A percentile compares a stretch with the other conserved stretches of the same genome.
Evolutionary conservation across 23 tunicate species (phyloP).

Genomic region (Halocynthia roretzi): DNA sequence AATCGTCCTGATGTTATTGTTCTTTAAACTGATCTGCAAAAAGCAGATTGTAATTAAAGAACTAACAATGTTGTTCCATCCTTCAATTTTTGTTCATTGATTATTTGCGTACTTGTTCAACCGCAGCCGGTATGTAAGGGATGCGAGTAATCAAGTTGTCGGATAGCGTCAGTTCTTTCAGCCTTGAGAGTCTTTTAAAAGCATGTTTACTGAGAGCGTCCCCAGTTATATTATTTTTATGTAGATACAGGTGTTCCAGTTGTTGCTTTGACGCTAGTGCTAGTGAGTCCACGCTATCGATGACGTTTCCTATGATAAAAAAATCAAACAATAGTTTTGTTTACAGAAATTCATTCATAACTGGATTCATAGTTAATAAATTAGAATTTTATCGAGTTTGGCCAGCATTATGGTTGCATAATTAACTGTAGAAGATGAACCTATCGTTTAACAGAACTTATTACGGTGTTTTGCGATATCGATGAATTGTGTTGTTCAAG

Average conservation of each 20-base stretch:
- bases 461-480: no score
- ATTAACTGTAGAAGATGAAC: no score
- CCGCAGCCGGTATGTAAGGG: constrained; percentile 36
- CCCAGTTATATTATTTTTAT: constrained; percentile 44
- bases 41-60: not conserved
- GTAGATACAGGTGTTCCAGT: constrained; percentile 51
- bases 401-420: no score
- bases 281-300: constrained; percentile 36
- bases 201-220: constrained; percentile 10
- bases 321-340: not conserved
- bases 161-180: constrained; percentile 58
- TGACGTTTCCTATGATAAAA: constrained; percentile 36
- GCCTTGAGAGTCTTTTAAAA: constrained; percentile 8
- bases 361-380: no score
- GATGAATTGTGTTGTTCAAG: no score
- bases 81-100: not conserved
- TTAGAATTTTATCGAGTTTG: no score
- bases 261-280: constrained; percentile 14
- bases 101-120: constrained; percentile 37
- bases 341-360: no score
- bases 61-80: no score
- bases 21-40: constrained; percentile 42
- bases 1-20: constrained; percentile 29
- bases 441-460: no score
- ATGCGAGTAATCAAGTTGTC: constrained; percentile 24